Percentiles rank a stretch among this genome's conserved stretches.
Evolutionary conservation across 2,113 vertebrate genomes (phyloP).

Genomic region (Heptranchias perlo): DNA sequence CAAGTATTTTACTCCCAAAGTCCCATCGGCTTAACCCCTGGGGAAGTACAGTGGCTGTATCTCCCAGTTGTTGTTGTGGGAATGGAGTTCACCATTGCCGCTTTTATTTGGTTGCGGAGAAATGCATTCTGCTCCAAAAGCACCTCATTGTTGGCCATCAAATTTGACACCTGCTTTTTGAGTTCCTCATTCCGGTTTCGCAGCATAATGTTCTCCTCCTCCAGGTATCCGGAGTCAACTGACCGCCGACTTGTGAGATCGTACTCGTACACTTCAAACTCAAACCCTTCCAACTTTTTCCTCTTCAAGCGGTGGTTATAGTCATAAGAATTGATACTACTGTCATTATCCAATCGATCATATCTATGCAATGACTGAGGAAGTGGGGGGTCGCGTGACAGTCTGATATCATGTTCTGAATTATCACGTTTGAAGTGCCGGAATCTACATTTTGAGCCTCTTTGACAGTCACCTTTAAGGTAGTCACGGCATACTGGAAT

Average conservation of each 20-base stretch:
- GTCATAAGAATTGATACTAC: slow-evolving; percentile 69
- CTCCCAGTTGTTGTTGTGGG: slow-evolving; percentile 58
- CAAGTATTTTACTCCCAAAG: slow-evolving; percentile 30
- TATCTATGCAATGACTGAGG: slow-evolving; percentile 58
- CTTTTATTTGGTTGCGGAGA: slow-evolving; percentile 90
- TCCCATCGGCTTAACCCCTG: slow-evolving; percentile 24
- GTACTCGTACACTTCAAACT: slow-evolving; percentile 83
- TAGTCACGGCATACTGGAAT: slow-evolving; percentile 92
- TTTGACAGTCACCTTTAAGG: slow-evolving; percentile 88
- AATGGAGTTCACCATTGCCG: slow-evolving; percentile 84
- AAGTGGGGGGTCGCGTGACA: slow-evolving; percentile 52
- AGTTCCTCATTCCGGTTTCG: slow-evolving; percentile 89
- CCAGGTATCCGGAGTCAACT: slow-evolving; percentile 81
- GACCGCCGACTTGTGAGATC: slow-evolving; percentile 61
- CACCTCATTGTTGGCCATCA: slow-evolving; percentile 91
- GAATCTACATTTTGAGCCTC: slow-evolving; percentile 91
- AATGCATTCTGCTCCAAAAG: slow-evolving; percentile 94
- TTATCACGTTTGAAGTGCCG: slow-evolving; percentile 69
- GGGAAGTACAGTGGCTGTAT: slow-evolving; percentile 10
- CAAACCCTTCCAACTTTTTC: slow-evolving; percentile 69
- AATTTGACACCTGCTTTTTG: slow-evolving; percentile 88
- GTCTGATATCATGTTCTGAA: slow-evolving; percentile 49
- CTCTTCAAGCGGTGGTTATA: slow-evolving; percentile 82
- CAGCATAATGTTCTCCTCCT: slow-evolving; percentile 87
- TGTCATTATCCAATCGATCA: slow-evolving; percentile 68